These are phyloP conservation scores for Morinoia aosen DNA, from an alignment of 2,888 invertebrate genomes.

Conservation along the genomic window DNA sequence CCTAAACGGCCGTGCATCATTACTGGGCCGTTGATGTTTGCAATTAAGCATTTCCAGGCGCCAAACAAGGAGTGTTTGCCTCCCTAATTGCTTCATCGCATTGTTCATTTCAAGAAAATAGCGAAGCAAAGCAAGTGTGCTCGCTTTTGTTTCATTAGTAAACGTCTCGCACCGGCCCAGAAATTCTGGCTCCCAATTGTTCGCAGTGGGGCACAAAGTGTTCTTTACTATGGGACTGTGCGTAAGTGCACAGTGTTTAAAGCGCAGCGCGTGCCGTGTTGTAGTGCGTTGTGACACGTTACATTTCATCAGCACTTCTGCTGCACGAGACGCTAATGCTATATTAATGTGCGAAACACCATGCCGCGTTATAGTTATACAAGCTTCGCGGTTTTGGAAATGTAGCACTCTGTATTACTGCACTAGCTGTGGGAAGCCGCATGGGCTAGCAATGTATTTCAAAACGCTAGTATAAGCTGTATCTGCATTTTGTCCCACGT, in stretches of 20 bases:
- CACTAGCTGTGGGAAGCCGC: too few species aligned
- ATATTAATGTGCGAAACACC: too few species aligned
- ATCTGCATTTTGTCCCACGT: too few species aligned
- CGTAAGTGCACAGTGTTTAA: background rate
- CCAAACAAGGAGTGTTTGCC: slow-evolving; percentile 33
- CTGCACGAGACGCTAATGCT: too few species aligned
- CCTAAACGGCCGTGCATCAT: slow-evolving; percentile 12
- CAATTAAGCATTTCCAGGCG: slow-evolving; percentile 27
- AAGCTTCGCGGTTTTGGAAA: too few species aligned
- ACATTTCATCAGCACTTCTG: too few species aligned
- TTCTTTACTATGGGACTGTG: background rate
- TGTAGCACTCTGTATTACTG: too few species aligned
- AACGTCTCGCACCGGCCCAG: background rate
- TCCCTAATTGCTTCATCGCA: background rate
- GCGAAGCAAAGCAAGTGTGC: background rate
- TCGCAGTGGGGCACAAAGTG: background rate
- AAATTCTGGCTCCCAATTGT: background rate
- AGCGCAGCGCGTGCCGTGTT: background rate
- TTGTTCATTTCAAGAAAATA: slow-evolving; percentile 32
- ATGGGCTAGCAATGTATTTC: too few species aligned
- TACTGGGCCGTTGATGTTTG: slow-evolving; percentile 1
- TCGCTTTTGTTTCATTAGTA: slow-evolving; percentile 10
- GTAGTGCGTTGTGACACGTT: background rate
- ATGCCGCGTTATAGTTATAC: background rate
- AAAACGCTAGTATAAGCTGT: too few species aligned